Base-by-base conservation (phyloP, 2,888 invertebrate species). In the Oscheius sp. region DNA sequence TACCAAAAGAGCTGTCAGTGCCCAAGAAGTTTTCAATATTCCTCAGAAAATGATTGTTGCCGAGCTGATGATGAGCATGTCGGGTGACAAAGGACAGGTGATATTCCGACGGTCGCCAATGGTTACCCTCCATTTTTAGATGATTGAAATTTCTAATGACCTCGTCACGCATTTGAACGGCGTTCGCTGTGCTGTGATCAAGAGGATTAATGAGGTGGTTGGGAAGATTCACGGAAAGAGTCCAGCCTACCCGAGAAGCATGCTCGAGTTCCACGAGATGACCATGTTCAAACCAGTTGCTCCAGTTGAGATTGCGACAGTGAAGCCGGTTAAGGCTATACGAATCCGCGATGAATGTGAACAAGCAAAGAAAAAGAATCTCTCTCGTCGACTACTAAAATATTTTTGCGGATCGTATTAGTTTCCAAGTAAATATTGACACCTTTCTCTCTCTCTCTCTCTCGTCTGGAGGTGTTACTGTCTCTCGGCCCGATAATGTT, bases 11-110 rank as follows among this genome's bases (percentile, higher is more conserved):
- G 48, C 63, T 21, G n/a, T 63, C 11, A 63, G 63, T 48, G 63
- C 63, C n/a, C 63, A 63, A 47, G 63, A 63, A 63, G 63, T 63
- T 29, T 63, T 47, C 63, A 63, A 63, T 29, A 63, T 63, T 21
- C 63, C 63, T 47, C 63, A 63, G 48, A 63, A 63, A 48, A 63
- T 63, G 63, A 47, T 63, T 21, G 21, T 63, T 2, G 63, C 63
- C 10, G 63, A 63, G 21, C 50, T 63, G 5, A 63, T 63, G 48
- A 47, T 63, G 47, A 63, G 50, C 48, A 63, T 63, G 63, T 48
- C 47, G 4, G 63, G 63, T 11, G 63, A 63, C 32, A 63, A 63
- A 9, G n/a, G 29, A 4, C 63, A 63, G 63, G 63, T 63, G 48
- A n/a, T 4, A 5, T 60, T 60, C 42, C 42, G 42, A 7, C 42